A percentile compares a stretch with the other conserved stretches of the same genome.
Evolutionary conservation across 2,797 vertebrate genomes (phyloP).

Genomic region (Triplophysa yarkandensis): DNA sequence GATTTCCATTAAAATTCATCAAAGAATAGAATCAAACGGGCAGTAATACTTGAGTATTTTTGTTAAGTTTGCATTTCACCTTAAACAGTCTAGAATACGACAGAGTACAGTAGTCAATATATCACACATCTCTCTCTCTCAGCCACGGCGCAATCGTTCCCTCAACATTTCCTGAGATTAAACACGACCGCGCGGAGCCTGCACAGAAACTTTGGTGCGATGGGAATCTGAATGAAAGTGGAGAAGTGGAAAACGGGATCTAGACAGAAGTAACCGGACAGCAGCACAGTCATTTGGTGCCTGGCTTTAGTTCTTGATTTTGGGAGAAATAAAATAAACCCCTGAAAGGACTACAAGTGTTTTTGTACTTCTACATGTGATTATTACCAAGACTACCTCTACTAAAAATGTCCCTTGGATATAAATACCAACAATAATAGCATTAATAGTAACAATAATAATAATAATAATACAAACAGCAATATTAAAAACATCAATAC

Average conservation of each 20-base stretch:
- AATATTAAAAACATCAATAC: constrained; percentile 63
- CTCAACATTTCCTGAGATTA: constrained; percentile 60
- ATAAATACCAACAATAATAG: constrained; percentile 80
- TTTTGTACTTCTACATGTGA: constrained; percentile 64
- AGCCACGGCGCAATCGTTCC: constrained; percentile 41
- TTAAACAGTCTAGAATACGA: constrained; percentile 11
- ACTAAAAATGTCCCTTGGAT: constrained; percentile 84
- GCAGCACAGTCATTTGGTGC: constrained; percentile 83
- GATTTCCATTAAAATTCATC: no score
- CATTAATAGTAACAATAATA: constrained; percentile 60
- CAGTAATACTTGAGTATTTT: constrained; percentile 23
- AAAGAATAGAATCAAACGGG: constrained; percentile 1
- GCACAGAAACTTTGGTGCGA: constrained; percentile 57
- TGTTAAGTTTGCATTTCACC: neutral
- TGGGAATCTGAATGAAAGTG: constrained; percentile 31
- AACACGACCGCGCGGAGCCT: constrained; percentile 36
- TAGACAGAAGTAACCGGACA: constrained; percentile 65
- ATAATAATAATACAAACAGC: constrained; percentile 53
- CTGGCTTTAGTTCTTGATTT: constrained; percentile 67
- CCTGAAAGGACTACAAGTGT: constrained; percentile 74
- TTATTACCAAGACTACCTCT: constrained; percentile 75
- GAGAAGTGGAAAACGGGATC: constrained; percentile 47
- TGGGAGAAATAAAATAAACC: constrained; percentile 66
- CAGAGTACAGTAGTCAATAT: constrained; percentile 57
- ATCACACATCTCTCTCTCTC: constrained; percentile 20